Conservation (phyloP, 2,113 vertebrate species). For the Pluvianellus socialis region DNA sequence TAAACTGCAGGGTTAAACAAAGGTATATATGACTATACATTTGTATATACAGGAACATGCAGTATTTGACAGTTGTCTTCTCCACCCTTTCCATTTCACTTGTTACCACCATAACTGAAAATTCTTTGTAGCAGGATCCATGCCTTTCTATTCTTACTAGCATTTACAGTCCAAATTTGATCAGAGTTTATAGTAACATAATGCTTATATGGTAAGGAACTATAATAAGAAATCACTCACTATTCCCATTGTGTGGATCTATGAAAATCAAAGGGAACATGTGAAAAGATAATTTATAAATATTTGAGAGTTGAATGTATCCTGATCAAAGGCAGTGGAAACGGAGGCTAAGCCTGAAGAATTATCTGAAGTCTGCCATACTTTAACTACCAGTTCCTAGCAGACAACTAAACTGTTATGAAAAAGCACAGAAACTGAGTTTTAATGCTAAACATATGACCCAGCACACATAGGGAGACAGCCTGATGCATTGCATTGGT, state of each 20-base stretch:
- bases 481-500: background rate
- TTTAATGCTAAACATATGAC: slow-evolving; percentile 45
- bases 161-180: background rate
- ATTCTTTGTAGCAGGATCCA: background rate
- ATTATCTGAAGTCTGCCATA: slow-evolving; percentile 7
- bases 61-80: background rate
- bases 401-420: slow-evolving; percentile 14
- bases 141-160: background rate
- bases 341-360: slow-evolving; percentile 1
- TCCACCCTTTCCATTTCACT: background rate
- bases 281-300: background rate
- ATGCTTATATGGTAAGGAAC: background rate
- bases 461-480: background rate
- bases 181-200: background rate
- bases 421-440: slow-evolving; percentile 38
- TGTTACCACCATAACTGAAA: background rate
- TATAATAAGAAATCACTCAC: background rate
- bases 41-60: background rate
- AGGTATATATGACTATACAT: background rate
- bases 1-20: background rate
- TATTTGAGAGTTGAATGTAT: background rate
- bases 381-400: slow-evolving; percentile 17
- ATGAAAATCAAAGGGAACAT: background rate
- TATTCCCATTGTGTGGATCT: background rate
- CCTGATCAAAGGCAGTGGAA: slow-evolving; percentile 47